Evolutionary conservation across 2,797 vertebrate genomes (phyloP).

Genomic region (Lutjanus campechanus): DNA sequence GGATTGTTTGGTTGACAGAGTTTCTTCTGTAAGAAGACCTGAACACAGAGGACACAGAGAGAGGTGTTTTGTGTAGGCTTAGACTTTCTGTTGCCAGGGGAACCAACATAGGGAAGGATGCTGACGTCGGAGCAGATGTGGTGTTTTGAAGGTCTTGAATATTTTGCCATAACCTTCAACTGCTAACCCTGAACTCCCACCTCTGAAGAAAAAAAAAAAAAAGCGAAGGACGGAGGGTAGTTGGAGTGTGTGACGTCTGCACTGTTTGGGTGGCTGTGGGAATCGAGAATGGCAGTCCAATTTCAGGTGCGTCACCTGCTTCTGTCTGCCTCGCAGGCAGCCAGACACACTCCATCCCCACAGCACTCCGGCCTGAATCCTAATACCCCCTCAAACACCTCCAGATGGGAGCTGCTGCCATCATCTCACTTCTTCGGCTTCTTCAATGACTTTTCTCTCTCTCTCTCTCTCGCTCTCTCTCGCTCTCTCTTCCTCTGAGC

Average conservation of each 20-base stretch:
- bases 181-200: slow-evolving; percentile 23
- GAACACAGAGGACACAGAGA: slow-evolving; percentile 27
- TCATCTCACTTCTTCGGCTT: slow-evolving; percentile 36
- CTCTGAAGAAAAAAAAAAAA: not conserved
- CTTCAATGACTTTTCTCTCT: slow-evolving; percentile 8
- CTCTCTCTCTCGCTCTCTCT: not conserved
- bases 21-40: slow-evolving; percentile 40
- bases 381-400: slow-evolving; percentile 58
- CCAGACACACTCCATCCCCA: slow-evolving; percentile 52
- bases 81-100: slow-evolving; percentile 68
- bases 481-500: not conserved
- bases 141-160: slow-evolving; percentile 29
- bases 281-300: slow-evolving; percentile 75
- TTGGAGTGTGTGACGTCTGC: not conserved
- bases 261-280: slow-evolving; percentile 19
- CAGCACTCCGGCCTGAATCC: slow-evolving; percentile 51
- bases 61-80: slow-evolving; percentile 50
- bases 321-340: slow-evolving; percentile 39
- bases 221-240: not conserved
- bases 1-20: slow-evolving; percentile 42
- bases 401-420: slow-evolving; percentile 30
- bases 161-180: slow-evolving; percentile 32
- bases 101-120: slow-evolving; percentile 52
- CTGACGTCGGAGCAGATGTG: slow-evolving; percentile 39
- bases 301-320: slow-evolving; percentile 66